phyloP scores from a whole-genome alignment of 2,113 vertebrate species.

The Odobenus rosmarus region DNA sequence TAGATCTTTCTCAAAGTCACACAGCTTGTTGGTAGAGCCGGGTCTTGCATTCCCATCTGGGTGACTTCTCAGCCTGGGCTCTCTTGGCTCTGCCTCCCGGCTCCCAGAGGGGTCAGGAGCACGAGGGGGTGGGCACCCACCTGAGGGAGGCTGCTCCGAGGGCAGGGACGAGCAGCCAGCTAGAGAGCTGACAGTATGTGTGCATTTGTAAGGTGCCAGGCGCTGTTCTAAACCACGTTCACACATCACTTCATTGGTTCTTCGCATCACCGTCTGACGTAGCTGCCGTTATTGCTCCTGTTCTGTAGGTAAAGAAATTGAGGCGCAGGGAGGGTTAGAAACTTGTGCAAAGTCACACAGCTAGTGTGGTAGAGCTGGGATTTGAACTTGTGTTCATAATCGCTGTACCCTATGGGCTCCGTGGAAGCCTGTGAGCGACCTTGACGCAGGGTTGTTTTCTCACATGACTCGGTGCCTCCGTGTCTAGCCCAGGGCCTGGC shows the following conservation, averaged over 20 bases:
- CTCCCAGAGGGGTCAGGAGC: neutral
- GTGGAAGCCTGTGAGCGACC: neutral
- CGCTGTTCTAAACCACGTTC: neutral
- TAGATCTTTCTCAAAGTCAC: neutral
- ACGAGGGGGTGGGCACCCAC: rapidly evolving
- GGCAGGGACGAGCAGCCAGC: neutral
- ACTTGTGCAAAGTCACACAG: neutral
- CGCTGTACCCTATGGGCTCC: neutral
- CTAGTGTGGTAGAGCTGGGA: neutral
- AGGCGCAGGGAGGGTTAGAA: neutral
- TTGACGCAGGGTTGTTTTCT: neutral
- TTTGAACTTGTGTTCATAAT: neutral
- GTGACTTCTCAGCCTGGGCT: neutral
- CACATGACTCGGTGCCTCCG: neutral
- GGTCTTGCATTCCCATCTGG: neutral
- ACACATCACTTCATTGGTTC: neutral
- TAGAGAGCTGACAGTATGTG: neutral
- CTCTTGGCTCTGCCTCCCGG: neutral
- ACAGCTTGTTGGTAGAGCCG: neutral
- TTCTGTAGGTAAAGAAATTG: neutral
- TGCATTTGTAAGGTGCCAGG: neutral
- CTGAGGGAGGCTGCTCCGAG: neutral
- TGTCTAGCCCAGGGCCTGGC: neutral
- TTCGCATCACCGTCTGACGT: neutral
- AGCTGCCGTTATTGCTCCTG: neutral